phyloP scores from a whole-genome alignment of 1,140 invertebrate genomes.

The Plectrocnemia conspersa region DNA sequence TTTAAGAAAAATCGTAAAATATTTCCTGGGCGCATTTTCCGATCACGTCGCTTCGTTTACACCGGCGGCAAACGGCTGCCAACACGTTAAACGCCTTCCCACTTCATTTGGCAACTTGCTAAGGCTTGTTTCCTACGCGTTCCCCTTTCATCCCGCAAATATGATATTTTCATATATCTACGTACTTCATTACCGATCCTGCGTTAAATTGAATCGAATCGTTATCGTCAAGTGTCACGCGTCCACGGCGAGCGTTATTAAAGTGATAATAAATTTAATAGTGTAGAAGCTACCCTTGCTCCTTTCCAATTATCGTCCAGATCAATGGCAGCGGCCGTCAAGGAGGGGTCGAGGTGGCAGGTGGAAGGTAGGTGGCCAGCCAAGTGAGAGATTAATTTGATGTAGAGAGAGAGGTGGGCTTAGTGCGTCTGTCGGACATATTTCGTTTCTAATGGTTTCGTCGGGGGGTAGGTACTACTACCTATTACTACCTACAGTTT shows the following conservation, averaged over 20 bases:
- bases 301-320: constrained; percentile 32
- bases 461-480: constrained; percentile 18
- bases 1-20: too few relatives aligned
- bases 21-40: too few relatives aligned
- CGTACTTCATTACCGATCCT: too few relatives aligned
- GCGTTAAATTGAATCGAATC: too few relatives aligned
- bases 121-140: neutral
- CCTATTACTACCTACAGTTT: neutral
- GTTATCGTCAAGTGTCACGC: neutral
- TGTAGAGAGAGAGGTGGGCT: constrained; percentile 31
- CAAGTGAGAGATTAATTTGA: constrained; percentile 33
- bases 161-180: constrained; percentile 6
- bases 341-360: constrained; percentile 4
- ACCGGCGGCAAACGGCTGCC: constrained; percentile 28
- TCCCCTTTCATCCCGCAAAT: neutral
- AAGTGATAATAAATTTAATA: neutral
- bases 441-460: constrained; percentile 29
- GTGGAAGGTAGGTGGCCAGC: neutral
- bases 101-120: neutral
- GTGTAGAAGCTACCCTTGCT: neutral
- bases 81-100: constrained; percentile 19
- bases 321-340: constrained; percentile 21
- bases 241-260: neutral
- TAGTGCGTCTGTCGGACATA: constrained; percentile 29
- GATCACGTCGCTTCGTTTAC: constrained; percentile 30